These are phyloP conservation scores for Cyrtonyx montezumae DNA, from an alignment of 2,113 vertebrate species.

Conservation along the genomic window DNA sequence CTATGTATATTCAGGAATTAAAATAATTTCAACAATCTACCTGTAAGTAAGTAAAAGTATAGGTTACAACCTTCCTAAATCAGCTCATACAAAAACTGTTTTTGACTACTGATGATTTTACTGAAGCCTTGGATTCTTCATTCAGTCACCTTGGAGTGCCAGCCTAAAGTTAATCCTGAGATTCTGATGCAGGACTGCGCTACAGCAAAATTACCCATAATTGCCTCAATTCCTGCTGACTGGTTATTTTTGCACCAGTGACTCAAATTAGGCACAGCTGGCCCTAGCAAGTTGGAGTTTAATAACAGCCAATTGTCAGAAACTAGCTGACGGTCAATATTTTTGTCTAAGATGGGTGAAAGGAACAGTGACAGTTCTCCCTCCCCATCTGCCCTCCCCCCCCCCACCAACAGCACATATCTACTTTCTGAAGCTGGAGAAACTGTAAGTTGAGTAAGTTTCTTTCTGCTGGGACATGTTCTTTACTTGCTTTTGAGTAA, in stretches of 20 bases:
- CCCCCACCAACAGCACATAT: not conserved
- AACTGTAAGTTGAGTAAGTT: not conserved
- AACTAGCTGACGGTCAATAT: conserved; percentile 58
- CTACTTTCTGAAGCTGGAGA: conserved; percentile 8
- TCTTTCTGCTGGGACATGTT: not conserved
- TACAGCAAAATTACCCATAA: conserved; percentile 64
- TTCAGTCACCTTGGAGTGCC: conserved; percentile 46
- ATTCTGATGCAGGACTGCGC: conserved; percentile 56
- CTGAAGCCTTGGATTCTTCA: not conserved
- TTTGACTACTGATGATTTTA: not conserved
- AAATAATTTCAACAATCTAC: not conserved
- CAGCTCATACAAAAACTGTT: not conserved
- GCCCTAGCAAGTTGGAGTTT: conserved; percentile 44
- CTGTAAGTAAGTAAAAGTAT: not conserved
- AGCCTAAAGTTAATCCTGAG: conserved; percentile 56
- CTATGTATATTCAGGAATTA: not conserved
- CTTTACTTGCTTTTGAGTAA: not conserved
- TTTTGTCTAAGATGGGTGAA: conserved; percentile 43
- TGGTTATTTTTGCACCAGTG: conserved; percentile 66
- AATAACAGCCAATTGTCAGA: conserved; percentile 67
- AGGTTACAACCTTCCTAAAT: not conserved
- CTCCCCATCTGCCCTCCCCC: not conserved
- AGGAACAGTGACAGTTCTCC: conserved; percentile 31
- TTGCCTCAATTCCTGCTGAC: conserved; percentile 65
- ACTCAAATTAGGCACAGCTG: conserved; percentile 70